Percentiles rank a stretch among this genome's conserved stretches.
phyloP scores from a whole-genome alignment of 2,797 vertebrate genomes.

The Chloroceryle inda region DNA sequence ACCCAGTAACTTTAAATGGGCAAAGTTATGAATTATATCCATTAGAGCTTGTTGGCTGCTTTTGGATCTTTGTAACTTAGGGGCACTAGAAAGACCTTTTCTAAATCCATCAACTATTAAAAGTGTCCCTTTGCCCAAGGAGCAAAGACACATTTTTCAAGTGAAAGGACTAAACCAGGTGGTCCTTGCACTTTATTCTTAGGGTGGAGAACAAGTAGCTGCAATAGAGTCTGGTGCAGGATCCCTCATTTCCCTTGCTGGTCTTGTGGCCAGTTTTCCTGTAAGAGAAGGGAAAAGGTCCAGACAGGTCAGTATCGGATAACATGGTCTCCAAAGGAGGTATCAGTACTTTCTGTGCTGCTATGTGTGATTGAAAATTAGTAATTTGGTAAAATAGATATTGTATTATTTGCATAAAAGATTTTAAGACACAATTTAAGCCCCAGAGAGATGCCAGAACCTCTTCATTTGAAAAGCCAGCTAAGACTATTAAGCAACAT shows the following conservation, averaged over 20 bases:
- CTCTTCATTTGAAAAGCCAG: background rate
- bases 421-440: background rate
- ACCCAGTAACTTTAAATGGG: background rate
- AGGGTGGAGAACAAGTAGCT: background rate
- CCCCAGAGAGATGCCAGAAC: background rate
- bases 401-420: background rate
- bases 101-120: background rate
- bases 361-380: background rate
- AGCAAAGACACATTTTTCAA: background rate
- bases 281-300: background rate
- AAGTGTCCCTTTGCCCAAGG: background rate
- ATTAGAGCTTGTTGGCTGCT: background rate
- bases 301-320: background rate
- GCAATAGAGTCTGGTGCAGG: background rate
- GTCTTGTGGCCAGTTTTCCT: background rate
- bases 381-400: background rate
- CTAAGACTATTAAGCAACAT: conserved; percentile 34
- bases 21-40: background rate
- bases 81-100: background rate
- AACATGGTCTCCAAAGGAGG: background rate
- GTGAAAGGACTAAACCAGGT: background rate
- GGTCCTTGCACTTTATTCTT: background rate
- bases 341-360: background rate
- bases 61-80: background rate
- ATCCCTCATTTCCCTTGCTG: background rate